These are phyloP conservation scores for Eptesicus fuscus DNA, from an alignment of 2,113 vertebrate genomes.

Conservation along the genomic window DNA sequence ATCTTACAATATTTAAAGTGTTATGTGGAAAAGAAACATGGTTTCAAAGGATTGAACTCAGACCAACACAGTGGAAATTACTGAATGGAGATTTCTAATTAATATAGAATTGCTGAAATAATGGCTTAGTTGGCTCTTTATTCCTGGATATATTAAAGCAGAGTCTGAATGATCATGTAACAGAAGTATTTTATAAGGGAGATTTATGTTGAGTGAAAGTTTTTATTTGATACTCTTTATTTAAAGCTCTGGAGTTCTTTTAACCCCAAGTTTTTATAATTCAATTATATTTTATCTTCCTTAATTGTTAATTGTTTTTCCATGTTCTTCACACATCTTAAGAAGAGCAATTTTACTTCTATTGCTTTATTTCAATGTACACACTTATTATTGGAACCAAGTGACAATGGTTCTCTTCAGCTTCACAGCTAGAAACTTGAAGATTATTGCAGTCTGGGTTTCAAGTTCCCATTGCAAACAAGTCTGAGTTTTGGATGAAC, in stretches of 20 bases:
- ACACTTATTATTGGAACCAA: background rate
- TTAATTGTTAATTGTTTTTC: constrained; percentile 26
- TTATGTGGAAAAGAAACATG: background rate
- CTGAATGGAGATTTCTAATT: background rate
- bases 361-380: background rate
- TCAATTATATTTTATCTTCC: constrained; percentile 2
- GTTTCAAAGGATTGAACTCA: background rate
- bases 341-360: background rate
- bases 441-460: background rate
- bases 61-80: background rate
- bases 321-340: background rate
- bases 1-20: background rate
- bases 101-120: background rate
- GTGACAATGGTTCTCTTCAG: background rate
- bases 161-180: background rate
- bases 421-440: constrained; percentile 9
- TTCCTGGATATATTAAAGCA: background rate
- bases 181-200: background rate
- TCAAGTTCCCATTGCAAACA: constrained; percentile 34
- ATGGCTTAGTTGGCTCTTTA: background rate
- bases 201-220: background rate
- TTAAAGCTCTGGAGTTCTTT: constrained; percentile 12
- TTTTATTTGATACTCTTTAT: constrained; percentile 17
- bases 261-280: background rate
- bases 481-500: constrained; percentile 38